A percentile compares a stretch with the other conserved stretches of the same genome.
phyloP scores from a whole-genome alignment of 2,113 vertebrate species.

The Corythornis vintsioides region DNA sequence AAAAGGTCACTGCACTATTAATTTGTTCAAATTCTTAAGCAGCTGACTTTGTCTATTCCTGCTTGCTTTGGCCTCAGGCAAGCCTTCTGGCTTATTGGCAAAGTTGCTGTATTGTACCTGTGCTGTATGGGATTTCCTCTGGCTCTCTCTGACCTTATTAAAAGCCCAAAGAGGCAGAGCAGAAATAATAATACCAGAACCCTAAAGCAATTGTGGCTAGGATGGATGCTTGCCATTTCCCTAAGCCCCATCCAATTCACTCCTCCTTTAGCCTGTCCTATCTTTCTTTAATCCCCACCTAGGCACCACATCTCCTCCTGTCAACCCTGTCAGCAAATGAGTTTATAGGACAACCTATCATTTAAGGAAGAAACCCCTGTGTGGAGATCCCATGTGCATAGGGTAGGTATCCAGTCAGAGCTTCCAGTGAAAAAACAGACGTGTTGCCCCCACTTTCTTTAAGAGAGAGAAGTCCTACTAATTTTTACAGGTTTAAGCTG shows the following conservation, averaged over 20 bases:
- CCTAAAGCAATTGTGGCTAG: constrained; percentile 5
- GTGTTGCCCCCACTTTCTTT: neutral
- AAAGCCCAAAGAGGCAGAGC: constrained; percentile 7
- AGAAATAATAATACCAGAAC: constrained; percentile 38
- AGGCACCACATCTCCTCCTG: neutral
- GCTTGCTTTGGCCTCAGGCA: constrained; percentile 22
- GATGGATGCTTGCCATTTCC: constrained; percentile 7
- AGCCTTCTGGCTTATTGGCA: constrained; percentile 37
- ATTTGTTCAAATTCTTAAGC: constrained; percentile 3
- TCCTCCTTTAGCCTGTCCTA: neutral
- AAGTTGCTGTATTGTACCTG: neutral
- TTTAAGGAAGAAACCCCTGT: neutral
- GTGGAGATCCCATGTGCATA: neutral
- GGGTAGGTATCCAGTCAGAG: neutral
- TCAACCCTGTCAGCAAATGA: neutral
- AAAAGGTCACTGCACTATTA: neutral
- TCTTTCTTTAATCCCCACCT: neutral
- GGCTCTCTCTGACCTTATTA: constrained; percentile 19
- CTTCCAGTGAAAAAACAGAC: neutral
- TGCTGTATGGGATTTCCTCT: neutral
- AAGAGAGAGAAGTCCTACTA: neutral
- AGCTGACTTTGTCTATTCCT: constrained; percentile 5
- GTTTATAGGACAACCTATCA: neutral
- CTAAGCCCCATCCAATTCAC: neutral
- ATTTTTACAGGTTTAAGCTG: constrained; percentile 27